A percentile compares a stretch with the other conserved stretches of the same genome.
These are phyloP conservation scores for Heliothis subflexa DNA, from an alignment of 1,140 invertebrate genomes.

Conservation along the genomic window DNA sequence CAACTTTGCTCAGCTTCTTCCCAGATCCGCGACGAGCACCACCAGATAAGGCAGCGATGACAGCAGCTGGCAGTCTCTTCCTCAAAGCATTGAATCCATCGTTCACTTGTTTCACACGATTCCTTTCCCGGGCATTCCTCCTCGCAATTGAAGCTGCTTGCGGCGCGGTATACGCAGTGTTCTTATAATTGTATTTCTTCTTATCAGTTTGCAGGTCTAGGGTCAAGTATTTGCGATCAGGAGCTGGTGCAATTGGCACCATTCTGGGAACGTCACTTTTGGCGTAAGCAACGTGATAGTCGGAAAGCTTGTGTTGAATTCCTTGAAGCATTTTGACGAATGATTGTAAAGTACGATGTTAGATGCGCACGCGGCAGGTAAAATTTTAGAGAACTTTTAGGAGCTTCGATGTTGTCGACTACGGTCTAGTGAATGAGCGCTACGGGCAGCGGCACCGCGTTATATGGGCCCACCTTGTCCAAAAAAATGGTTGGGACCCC, in stretches of 20 bases:
- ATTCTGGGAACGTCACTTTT: constrained; percentile 70
- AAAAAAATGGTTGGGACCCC: constrained; percentile 79
- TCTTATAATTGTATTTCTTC: constrained; percentile 90
- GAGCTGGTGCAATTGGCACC: constrained; percentile 83
- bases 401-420: constrained; percentile 55
- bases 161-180: constrained; percentile 86
- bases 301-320: constrained; percentile 65
- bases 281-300: constrained; percentile 56
- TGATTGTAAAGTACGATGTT: constrained; percentile 12
- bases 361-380: constrained; percentile 32
- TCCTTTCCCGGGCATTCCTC: constrained; percentile 96
- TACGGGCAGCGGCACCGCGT: constrained; percentile 59
- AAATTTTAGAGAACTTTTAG: constrained; percentile 45
- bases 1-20: constrained; percentile 98
- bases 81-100: constrained; percentile 95
- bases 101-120: constrained; percentile 98
- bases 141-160: constrained; percentile 95
- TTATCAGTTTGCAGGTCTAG: constrained; percentile 79
- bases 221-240: constrained; percentile 70
- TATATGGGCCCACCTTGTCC: constrained; percentile 71
- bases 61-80: constrained; percentile 93
- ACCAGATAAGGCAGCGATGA: constrained; percentile 90
- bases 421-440: constrained; percentile 71
- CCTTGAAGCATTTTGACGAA: constrained; percentile 69
- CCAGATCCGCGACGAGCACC: constrained; percentile 89